These are phyloP conservation scores for Euspilapteryx auroguttella DNA, from an alignment of 2,888 invertebrate species.

Conservation along the genomic window DNA sequence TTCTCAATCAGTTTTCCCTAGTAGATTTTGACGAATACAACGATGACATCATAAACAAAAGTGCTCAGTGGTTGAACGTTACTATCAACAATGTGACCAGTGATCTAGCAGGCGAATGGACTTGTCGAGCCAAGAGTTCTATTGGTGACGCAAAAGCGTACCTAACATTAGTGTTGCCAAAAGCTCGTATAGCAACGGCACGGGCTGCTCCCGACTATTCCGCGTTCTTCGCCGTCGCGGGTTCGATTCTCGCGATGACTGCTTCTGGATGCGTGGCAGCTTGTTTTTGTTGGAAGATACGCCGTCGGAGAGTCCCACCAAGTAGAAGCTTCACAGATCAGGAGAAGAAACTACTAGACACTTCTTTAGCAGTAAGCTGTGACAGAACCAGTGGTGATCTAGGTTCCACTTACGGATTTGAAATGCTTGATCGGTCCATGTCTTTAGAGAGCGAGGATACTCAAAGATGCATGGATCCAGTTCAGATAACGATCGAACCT, in stretches of 20 bases:
- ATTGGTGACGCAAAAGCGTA: slow-evolving; percentile 64
- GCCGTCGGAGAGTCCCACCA: slow-evolving; percentile 71
- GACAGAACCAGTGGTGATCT: slow-evolving; percentile 68
- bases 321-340: slow-evolving; percentile 81
- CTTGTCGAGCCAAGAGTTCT: slow-evolving; percentile 75
- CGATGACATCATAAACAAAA: slow-evolving; percentile 40
- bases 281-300: slow-evolving; percentile 63
- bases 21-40: slow-evolving; percentile 33
- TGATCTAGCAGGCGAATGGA: slow-evolving; percentile 82
- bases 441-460: slow-evolving; percentile 52
- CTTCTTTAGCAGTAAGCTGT: slow-evolving; percentile 67
- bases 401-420: slow-evolving; percentile 51
- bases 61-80: slow-evolving; percentile 75
- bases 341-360: slow-evolving; percentile 82
- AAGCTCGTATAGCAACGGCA: slow-evolving; percentile 74
- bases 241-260: slow-evolving; percentile 68
- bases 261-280: slow-evolving; percentile 60
- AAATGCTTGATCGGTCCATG: slow-evolving; percentile 54
- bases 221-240: slow-evolving; percentile 70
- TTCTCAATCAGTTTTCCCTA: slow-evolving; percentile 24
- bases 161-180: slow-evolving; percentile 52
- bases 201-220: slow-evolving; percentile 73
- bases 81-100: slow-evolving; percentile 82
- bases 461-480: slow-evolving; percentile 53
- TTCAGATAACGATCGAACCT: slow-evolving; percentile 63